Conservation (phyloP, 2,113 vertebrate species). For the Rhea pennata region DNA sequence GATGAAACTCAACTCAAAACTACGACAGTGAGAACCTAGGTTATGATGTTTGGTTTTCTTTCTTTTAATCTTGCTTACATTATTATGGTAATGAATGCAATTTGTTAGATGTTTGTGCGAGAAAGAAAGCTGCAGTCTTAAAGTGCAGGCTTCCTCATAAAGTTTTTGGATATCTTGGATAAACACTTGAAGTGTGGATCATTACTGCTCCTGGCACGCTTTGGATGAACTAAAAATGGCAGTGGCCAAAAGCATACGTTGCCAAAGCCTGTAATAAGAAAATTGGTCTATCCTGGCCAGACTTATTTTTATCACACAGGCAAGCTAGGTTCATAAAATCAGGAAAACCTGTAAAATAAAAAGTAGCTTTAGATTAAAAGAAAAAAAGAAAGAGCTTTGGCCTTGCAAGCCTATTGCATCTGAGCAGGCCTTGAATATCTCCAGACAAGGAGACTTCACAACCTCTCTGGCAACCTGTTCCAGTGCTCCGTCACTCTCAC, state of each 20-base stretch:
- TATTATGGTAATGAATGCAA: constrained; percentile 3
- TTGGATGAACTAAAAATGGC: constrained; percentile 45
- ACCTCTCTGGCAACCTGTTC: too few species aligned
- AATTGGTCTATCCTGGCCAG: neutral
- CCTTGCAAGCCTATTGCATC: neutral
- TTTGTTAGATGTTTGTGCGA: neutral
- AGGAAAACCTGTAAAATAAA: neutral
- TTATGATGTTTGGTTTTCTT: neutral
- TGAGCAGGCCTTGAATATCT: too few species aligned
- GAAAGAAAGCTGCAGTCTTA: neutral
- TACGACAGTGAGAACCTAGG: neutral
- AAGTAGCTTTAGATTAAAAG: neutral
- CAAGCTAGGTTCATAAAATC: neutral
- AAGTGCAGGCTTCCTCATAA: neutral
- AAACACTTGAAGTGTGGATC: constrained; percentile 12
- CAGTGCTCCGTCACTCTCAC: too few species aligned
- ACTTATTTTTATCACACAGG: neutral
- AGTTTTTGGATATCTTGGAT: neutral
- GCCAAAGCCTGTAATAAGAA: constrained; percentile 1
- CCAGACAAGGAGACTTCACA: too few species aligned
- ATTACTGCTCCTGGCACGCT: neutral
- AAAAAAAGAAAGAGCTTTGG: neutral
- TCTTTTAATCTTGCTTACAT: constrained; percentile 20
- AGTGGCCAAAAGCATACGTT: neutral
- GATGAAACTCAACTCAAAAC: neutral